A percentile compares a stretch with the other conserved stretches of the same genome.
phyloP scores from a whole-genome alignment of 2,797 vertebrate species.

The Cossypha niveicapilla region DNA sequence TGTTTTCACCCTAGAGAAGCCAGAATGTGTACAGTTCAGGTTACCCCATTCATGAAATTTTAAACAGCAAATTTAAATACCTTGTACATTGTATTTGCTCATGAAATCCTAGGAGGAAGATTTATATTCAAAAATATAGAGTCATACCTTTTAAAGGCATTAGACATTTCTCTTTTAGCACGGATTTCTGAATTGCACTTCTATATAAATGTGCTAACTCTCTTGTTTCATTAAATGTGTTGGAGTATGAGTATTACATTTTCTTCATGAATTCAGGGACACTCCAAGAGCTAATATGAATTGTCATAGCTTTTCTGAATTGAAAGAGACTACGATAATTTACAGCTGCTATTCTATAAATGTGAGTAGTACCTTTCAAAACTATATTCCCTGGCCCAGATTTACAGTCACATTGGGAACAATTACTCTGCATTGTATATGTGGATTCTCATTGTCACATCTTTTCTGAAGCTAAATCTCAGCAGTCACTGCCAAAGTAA shows the following conservation, averaged over 20 bases:
- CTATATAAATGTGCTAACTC: not conserved
- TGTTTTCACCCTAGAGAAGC: not conserved
- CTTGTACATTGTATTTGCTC: not conserved
- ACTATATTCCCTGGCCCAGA: not conserved
- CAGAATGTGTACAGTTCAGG: not conserved
- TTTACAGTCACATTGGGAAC: constrained; percentile 10
- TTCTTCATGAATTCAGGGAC: not conserved
- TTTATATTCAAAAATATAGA: not conserved
- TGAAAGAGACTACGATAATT: not conserved
- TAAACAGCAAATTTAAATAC: not conserved
- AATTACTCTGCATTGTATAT: not conserved
- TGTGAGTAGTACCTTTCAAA: not conserved
- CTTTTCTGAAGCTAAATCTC: not conserved
- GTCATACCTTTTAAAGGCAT: not conserved
- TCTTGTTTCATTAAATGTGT: not conserved
- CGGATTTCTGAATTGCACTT: not conserved
- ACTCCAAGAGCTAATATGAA: not conserved
- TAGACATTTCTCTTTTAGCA: not conserved
- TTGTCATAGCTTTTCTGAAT: not conserved
- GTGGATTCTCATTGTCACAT: not conserved
- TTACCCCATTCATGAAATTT: not conserved
- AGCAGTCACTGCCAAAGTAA: not conserved
- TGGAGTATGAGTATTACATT: not conserved
- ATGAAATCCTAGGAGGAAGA: not conserved
- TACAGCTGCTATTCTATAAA: not conserved